Conservation (phyloP, 2,888 invertebrate genomes). For the Choreutis nemorana region DNA sequence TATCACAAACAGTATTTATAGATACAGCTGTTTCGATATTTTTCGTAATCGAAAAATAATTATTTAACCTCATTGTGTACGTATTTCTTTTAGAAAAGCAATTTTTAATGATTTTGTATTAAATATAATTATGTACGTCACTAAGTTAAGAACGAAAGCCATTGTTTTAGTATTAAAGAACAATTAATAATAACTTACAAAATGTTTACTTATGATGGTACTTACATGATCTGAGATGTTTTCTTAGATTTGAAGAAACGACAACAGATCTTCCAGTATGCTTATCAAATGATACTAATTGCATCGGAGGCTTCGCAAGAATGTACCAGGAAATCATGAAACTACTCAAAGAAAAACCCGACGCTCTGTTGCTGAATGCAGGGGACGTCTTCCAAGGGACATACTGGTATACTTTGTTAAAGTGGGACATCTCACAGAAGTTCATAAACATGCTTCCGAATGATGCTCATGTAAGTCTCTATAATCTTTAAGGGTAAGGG, state of each 20-base stretch:
- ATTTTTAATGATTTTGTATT: no score
- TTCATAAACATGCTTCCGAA: conserved; percentile 80
- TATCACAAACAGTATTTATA: no score
- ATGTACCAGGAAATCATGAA: conserved; percentile 64
- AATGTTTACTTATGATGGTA: no score
- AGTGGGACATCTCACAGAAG: conserved; percentile 75
- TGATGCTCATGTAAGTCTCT: conserved; percentile 75
- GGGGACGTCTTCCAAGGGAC: conserved; percentile 88
- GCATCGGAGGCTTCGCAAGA: conserved; percentile 76
- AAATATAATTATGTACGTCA: no score
- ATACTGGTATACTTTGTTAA: conserved; percentile 77
- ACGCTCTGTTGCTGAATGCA: conserved; percentile 77
- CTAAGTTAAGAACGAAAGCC: no score
- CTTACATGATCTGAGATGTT: not conserved
- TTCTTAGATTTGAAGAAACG: conserved; percentile 68
- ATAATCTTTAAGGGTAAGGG: not conserved
- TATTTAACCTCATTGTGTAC: no score
- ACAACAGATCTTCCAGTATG: conserved; percentile 63
- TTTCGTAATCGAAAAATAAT: no score
- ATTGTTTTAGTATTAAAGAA: no score
- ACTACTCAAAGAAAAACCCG: conserved; percentile 48
- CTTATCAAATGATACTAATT: conserved; percentile 45
- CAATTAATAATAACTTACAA: no score
- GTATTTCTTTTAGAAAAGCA: no score
- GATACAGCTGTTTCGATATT: no score